phyloP scores from a whole-genome alignment of 2,888 invertebrate genomes.

The Pollenia amentaria region DNA sequence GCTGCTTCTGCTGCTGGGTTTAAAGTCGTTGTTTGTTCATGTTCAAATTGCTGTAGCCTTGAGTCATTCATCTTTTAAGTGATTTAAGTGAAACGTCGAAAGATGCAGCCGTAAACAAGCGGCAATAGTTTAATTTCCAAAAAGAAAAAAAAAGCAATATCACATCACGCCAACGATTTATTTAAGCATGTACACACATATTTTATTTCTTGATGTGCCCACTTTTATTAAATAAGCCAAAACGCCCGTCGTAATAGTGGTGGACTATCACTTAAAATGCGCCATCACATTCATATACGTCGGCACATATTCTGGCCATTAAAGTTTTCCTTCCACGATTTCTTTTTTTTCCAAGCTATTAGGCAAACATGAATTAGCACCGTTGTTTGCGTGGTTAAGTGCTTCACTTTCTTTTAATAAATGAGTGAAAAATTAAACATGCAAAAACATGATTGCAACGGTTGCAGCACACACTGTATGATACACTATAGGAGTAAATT shows the following conservation, averaged over 20 bases:
- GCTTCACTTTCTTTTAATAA: constrained; percentile 60
- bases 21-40: constrained; percentile 7
- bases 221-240: constrained; percentile 27
- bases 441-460: background rate
- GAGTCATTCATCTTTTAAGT: constrained; percentile 71
- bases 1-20: constrained; percentile 10
- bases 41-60: constrained; percentile 57
- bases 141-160: constrained; percentile 19
- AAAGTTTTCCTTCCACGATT: background rate
- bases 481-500: background rate
- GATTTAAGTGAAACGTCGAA: constrained; percentile 70
- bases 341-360: constrained; percentile 67
- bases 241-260: constrained; percentile 31
- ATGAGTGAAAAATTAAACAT: constrained; percentile 11
- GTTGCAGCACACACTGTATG: background rate
- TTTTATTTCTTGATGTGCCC: constrained; percentile 18
- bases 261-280: constrained; percentile 55
- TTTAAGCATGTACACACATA: constrained; percentile 21
- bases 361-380: constrained; percentile 75
- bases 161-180: constrained; percentile 52
- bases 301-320: constrained; percentile 40
- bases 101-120: constrained; percentile 59
- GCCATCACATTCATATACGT: constrained; percentile 36
- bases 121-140: constrained; percentile 63
- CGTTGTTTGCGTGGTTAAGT: constrained; percentile 63